These are phyloP conservation scores for Suillia variegata DNA, from an alignment of 2,888 invertebrate genomes.

Conservation along the genomic window DNA sequence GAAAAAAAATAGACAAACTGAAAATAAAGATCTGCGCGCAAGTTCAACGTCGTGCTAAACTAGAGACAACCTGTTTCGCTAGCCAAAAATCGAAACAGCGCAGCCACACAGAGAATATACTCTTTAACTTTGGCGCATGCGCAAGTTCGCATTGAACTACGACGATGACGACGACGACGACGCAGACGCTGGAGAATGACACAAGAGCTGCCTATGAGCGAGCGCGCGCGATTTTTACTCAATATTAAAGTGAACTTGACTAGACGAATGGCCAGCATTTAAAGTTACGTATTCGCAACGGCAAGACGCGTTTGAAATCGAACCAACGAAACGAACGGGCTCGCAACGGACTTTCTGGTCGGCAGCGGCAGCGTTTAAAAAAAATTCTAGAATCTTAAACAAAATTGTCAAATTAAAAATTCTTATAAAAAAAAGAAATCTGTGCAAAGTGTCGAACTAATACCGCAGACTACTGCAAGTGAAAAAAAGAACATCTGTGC, in stretches of 20 bases:
- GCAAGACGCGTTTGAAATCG: constrained; percentile 38
- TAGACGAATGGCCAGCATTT: constrained; percentile 43
- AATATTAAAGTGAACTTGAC: constrained; percentile 54
- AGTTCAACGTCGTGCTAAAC: constrained; percentile 9
- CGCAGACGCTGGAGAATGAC: constrained; percentile 29
- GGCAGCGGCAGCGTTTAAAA: constrained; percentile 22
- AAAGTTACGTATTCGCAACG: constrained; percentile 45
- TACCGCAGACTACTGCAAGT: too few species aligned
- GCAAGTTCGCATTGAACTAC: constrained; percentile 23
- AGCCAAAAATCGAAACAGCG: not conserved
- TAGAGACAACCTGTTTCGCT: not conserved
- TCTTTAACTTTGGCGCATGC: constrained; percentile 13
- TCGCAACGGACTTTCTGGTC: constrained; percentile 11
- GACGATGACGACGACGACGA: constrained; percentile 16
- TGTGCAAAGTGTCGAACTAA: constrained; percentile 4
- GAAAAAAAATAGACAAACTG: constrained; percentile 1
- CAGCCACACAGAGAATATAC: not conserved
- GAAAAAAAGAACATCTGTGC: too few species aligned
- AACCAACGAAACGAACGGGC: constrained; percentile 36
- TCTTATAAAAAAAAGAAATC: not conserved
- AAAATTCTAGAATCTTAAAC: not conserved
- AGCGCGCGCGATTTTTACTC: too few species aligned
- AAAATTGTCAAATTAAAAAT: not conserved
- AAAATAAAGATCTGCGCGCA: constrained; percentile 3
- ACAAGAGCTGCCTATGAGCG: constrained; percentile 8